phyloP scores from a whole-genome alignment of 2,113 vertebrate genomes.

The Smithornis capensis region DNA sequence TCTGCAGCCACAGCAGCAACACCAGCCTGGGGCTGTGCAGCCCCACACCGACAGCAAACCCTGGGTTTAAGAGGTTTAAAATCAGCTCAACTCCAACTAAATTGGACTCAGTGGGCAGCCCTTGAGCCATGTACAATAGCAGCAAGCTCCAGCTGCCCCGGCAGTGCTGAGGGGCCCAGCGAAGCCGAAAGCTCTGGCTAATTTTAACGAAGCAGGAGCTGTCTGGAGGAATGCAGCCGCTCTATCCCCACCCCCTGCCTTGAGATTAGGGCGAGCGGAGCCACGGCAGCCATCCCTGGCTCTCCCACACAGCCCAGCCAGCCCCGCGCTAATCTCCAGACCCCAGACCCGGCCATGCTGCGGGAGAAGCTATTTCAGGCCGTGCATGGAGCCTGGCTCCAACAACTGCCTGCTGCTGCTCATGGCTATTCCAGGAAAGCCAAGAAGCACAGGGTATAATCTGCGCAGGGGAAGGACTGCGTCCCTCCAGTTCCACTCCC shows the following conservation, averaged over 20 bases:
- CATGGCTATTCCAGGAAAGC: conserved; percentile 42
- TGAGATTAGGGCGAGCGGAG: not conserved
- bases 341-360: not conserved
- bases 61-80: not conserved
- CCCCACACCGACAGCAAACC: not conserved
- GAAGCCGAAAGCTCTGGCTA: accelerated
- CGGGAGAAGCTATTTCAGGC: conserved; percentile 32
- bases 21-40: not conserved
- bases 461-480: not conserved
- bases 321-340: not conserved
- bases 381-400: not conserved
- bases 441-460: conserved; percentile 22
- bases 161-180: not conserved
- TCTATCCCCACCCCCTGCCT: conserved; percentile 11
- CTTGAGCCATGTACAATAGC: not conserved
- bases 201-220: not conserved
- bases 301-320: not conserved
- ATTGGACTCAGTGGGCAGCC: not conserved
- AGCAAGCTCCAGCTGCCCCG: not conserved
- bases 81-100: not conserved
- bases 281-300: accelerated
- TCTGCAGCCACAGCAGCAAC: not conserved
- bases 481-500: not conserved
- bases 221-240: not conserved
- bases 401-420: not conserved